Evolutionary conservation across 2,113 vertebrate species (phyloP), one percentile per base, ranked within the genome.

Genomic region (Trachemys scripta): DNA sequence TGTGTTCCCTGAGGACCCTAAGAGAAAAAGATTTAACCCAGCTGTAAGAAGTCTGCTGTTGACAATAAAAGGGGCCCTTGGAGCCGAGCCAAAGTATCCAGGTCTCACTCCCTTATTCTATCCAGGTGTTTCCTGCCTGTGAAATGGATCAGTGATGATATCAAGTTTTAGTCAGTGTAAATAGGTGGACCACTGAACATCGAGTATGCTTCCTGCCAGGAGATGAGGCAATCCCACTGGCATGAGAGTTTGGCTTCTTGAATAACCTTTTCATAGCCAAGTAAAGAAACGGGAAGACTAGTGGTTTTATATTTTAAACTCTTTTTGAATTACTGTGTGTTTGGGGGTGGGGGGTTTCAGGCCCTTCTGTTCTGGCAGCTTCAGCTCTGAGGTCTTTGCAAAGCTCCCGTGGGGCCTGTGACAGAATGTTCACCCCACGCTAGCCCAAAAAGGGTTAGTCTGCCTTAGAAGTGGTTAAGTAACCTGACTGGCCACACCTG

Each of bases 161-260:
- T 8, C 87, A 89, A 90, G 90, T 92, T 93, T 92, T 82, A 91
- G 82, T 24, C 50, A 84, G 53, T 93, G 57, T 85, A 92, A 90
- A 24, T n/a, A 1, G 6, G 13, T 87, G 35, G 14, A 91, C 92
- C n/a, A 82, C 10, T 88, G 47, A 93, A 83, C 0, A 3, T 76
- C 69, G 19, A 76, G 16, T 38, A 65, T 69, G 87, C 79, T 88
- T 88, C 69, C 57, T 59, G 29, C 12, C n/a, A 59, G 45, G 76
- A 87, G n/a, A 45, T 19, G 17, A 8, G 35, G 35, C 31, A 57
- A 81, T 86, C 49, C 65, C 92, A 27, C 53, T 54, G 57, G 49
- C 20, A 91, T 82, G 6, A 76, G 49, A 69, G 35, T n/a, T 89
- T 82, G 82, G 65, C 24, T 35, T 56, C 56, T 72, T 82, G 31